Evolutionary conservation across 2,888 invertebrate species (phyloP).

Genomic region (Herminia tarsipennalis): DNA sequence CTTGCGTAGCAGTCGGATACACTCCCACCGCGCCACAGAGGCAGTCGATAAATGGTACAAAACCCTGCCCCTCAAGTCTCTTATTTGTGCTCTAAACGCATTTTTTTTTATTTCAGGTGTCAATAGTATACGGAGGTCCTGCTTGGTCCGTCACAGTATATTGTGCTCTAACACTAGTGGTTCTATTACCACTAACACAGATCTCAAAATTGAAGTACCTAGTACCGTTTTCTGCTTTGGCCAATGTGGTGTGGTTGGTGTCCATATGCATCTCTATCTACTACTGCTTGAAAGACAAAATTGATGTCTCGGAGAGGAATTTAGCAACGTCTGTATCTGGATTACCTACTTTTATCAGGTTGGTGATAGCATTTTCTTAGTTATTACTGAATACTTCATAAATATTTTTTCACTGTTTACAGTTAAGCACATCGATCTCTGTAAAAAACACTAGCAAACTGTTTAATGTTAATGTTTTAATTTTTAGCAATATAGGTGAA

Average conservation of each 20-base stretch:
- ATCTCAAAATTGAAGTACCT: constrained; percentile 92
- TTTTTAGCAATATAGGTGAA: too few species aligned
- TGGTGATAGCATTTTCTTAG: constrained; percentile 11
- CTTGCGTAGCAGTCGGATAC: too few species aligned
- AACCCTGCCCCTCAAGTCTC: too few species aligned
- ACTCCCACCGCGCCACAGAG: too few species aligned
- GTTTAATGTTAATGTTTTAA: too few species aligned
- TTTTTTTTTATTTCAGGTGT: constrained; percentile 73
- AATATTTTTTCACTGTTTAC: too few species aligned
- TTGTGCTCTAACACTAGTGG: constrained; percentile 88
- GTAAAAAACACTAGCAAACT: too few species aligned
- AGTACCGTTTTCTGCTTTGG: constrained; percentile 95
- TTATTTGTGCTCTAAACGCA: background rate
- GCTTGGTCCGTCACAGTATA: constrained; percentile 86
- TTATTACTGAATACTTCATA: too few species aligned
- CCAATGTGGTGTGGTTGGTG: constrained; percentile 92
- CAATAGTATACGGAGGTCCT: constrained; percentile 78
- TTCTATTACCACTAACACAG: constrained; percentile 89
- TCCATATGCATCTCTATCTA: constrained; percentile 93
- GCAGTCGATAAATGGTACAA: too few species aligned
- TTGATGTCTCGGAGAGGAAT: constrained; percentile 68
- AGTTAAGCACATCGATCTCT: too few species aligned
- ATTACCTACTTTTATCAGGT: constrained; percentile 94
- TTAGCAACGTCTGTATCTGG: constrained; percentile 83
- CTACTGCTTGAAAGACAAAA: constrained; percentile 89